Evolutionary conservation across 1,140 invertebrate genomes (phyloP), one percentile per base, ranked within the genome.

Genomic region (Matsumurasca onukii): DNA sequence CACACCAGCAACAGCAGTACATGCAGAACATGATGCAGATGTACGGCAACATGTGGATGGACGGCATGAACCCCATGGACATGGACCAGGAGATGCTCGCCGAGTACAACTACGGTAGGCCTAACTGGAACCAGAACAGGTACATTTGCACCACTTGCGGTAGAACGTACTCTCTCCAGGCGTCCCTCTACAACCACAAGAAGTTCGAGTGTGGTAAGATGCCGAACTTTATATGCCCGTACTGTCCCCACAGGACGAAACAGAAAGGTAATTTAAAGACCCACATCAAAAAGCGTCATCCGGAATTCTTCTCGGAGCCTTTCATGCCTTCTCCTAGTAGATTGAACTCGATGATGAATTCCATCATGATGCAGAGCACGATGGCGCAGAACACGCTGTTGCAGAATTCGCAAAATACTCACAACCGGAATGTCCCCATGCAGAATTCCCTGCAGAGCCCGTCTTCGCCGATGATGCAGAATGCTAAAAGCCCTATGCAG

Each of bases 121-220:
- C 62, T 20, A 45, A 45, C 34, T 65, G 89, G 31, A 91, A 91
- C 76, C 34, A 9, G 17, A 39, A 68, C 15, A 57, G 67, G 29
- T 68, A 49, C 57, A 39, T 63, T 17, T 85, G 83, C 61, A 82
- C 80, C 0, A 79, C 81, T 22, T 85, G 84, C 74, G 76, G 78
- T 20, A 81, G 81, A 68, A 81, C 79, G 57, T 82, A 82, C 30
- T 82, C 82, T 20, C 81, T 83, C 62, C 80, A 82, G 66, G 76
- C 80, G 9, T 83, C 82, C 51, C 72, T 83, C 22, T 85, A 83
- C 70, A 82, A 70, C n/a, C 75, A 76, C 48, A 80, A 83, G 70
- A 80, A 75, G 68, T 80, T 80, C 75, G 79, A 80, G 64, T 80
- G 79, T 61, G 79, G 79, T 2, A 73, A 78, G 27, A 73, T 75